A percentile compares a stretch with the other conserved stretches of the same genome.
Evolutionary conservation across 2,797 vertebrate genomes (phyloP).

Genomic region (Paguma larvata): DNA sequence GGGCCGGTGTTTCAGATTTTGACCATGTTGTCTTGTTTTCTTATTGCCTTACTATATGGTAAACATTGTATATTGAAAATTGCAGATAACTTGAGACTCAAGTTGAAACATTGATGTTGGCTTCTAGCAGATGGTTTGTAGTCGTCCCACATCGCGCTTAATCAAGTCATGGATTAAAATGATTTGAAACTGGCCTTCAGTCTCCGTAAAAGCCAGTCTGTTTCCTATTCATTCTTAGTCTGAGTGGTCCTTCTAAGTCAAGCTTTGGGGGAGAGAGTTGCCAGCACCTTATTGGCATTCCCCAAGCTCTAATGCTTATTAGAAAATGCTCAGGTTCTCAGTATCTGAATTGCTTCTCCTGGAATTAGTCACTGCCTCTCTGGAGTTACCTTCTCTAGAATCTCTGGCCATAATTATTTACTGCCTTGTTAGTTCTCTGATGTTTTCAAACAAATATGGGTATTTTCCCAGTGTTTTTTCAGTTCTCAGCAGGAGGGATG

Average conservation of each 20-base stretch:
- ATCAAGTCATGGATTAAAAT: background rate
- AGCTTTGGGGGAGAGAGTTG: background rate
- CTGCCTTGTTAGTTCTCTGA: constrained; percentile 17
- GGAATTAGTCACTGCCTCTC: constrained; percentile 29
- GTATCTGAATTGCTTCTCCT: constrained; percentile 22
- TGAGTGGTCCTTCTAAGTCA: background rate
- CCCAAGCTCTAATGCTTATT: background rate
- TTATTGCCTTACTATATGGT: constrained; percentile 43
- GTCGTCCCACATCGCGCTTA: background rate
- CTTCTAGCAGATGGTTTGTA: background rate
- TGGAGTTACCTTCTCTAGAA: constrained; percentile 35
- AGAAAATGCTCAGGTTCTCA: constrained; percentile 11
- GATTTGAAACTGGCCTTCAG: background rate
- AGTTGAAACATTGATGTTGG: constrained; percentile 17
- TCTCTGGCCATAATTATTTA: constrained; percentile 4
- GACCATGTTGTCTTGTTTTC: constrained; percentile 27
- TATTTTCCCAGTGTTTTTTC: constrained; percentile 43
- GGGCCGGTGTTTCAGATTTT: constrained; percentile 28
- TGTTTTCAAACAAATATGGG: constrained; percentile 30
- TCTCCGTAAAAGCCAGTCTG: background rate
- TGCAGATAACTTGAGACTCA: background rate
- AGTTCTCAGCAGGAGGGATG: constrained; percentile 30
- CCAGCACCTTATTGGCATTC: background rate
- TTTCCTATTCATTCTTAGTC: constrained; percentile 44
- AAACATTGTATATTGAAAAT: constrained; percentile 40